Base-by-base conservation (phyloP, 2,797 vertebrate genomes). In the Gephyroberyx darwinii region DNA sequence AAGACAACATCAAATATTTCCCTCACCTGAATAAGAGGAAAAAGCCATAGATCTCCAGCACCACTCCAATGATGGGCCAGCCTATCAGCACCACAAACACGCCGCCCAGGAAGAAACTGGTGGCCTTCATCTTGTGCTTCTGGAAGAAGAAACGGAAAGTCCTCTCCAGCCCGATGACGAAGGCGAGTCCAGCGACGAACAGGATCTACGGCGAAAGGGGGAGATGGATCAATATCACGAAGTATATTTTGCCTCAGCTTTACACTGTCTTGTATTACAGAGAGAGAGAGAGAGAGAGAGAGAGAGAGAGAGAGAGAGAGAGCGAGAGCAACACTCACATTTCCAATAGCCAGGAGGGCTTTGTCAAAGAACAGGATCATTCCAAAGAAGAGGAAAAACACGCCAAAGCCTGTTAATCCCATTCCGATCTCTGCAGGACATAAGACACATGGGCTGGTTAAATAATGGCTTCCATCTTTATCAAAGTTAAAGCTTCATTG, bases 291-390 rank as follows among this genome's bases (percentile, higher is more conserved):
- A 45, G 3, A 17, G 16, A 45, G 43, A 17, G 31, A 33, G 31
- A 33, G 31, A 33, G 31, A 33, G 31, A 33, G 31, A 33, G 31
- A 68, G 8, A 48, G 5, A 60, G 47, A 58, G 17, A 76, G 39
- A 53, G 48, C n/a, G 51, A 19, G 9, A 16, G 35, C 16, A 20
- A 75, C 26, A 95, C 97, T 96, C 89, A 98, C 97, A 71, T 98
- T 98, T 93, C 97, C 97, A 79, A 98, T 98, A 65, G 97, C 97
- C 88, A 98, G 90, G 57, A 98, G 95, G 13, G 97, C 97, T 94
- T 98, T 98, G 91, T 98, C 97, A 86, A 98, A 98, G 92, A 98
- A 98, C 62, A 98, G 95, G 86, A 98, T 97, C 96, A 98, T 98
- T 75, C 97, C 97, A 80, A 98, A 98, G 89, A 98, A 97, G 53